Conservation (phyloP, 2,113 vertebrate genomes). For the Tetrao urogallus region DNA sequence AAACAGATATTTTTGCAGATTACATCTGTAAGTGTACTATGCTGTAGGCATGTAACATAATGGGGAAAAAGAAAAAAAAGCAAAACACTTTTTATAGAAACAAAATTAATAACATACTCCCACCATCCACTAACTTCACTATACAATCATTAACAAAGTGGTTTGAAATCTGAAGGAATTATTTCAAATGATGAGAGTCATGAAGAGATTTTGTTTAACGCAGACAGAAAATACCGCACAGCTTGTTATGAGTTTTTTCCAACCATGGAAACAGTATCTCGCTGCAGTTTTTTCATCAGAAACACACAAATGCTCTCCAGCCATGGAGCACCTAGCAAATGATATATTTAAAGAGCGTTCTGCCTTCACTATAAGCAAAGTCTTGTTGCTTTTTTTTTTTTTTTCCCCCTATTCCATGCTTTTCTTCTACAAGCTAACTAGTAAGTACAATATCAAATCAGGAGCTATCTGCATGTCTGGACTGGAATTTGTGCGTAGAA, state of each 20-base stretch:
- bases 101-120: not conserved
- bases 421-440: not conserved
- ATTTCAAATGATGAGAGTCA: not conserved
- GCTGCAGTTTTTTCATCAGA: not conserved
- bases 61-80: accelerated
- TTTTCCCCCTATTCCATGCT: not conserved
- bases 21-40: not conserved
- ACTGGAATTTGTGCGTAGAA: not conserved
- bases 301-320: not conserved
- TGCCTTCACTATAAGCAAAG: not conserved
- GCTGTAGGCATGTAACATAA: not conserved
- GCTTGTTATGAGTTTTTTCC: not conserved
- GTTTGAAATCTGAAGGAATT: not conserved
- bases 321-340: not conserved
- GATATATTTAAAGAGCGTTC: not conserved
- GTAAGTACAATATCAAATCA: not conserved
- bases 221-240: not conserved
- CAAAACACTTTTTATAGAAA: not conserved
- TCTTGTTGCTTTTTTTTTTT: not conserved
- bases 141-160: not conserved
- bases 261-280: not conserved
- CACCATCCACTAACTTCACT: not conserved
- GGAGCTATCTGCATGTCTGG: not conserved
- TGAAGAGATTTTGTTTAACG: not conserved
- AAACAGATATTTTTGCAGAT: not conserved